Evolutionary conservation across 2,888 invertebrate genomes (phyloP), one percentile per base, ranked within the genome.

Genomic region (Drosophila helvetica): DNA sequence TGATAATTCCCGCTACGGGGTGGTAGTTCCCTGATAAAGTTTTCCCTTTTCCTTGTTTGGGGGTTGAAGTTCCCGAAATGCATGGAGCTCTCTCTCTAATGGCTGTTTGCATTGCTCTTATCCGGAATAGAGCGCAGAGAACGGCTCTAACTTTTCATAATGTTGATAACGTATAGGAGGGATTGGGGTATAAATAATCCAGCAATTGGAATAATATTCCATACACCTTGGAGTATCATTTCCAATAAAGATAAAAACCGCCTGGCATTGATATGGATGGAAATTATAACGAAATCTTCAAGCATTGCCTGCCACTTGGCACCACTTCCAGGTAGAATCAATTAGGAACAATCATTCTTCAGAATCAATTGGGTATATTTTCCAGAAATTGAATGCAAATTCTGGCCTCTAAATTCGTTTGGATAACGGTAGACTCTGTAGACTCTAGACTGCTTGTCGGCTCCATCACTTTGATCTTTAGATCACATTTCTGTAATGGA

Each of bases 11-110:
- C 33, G 46, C 18, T 33, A 53, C n/a, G 27, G 25, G 65, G 62
- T 62, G 69, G 68, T 69, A 51, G 67, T 56, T 57, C 27, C 58
- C 47, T 53, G 69, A 68, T 68, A 68, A 68, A 68, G 69, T 69
- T 68, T 68, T 25, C n/a, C 51, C 38, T 38, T 58, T 27, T 25
- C 22, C 5, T 25, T 25, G 5, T 42, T 69, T 58, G 69, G 68
- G 68, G 68, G 69, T 68, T 58, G 67, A 69, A 68, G 10, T n/a
- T 51, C 5, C 17, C 42, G n/a, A 48, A 45, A 18, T 58, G 67
- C 57, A 67, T 68, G 69, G 27, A 62, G 19, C 8, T 22, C 45
- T 15, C 27, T 45, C 18, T 10, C 18, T n/a, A 30, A 67, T 66
- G 67, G 33, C 38, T 2, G n/a, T 2, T n/a, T 38, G 38, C 67